Evolutionary conservation across 2,888 invertebrate species (phyloP), one percentile per base, ranked within the genome.

Genomic region (Ferrisia virgata): DNA sequence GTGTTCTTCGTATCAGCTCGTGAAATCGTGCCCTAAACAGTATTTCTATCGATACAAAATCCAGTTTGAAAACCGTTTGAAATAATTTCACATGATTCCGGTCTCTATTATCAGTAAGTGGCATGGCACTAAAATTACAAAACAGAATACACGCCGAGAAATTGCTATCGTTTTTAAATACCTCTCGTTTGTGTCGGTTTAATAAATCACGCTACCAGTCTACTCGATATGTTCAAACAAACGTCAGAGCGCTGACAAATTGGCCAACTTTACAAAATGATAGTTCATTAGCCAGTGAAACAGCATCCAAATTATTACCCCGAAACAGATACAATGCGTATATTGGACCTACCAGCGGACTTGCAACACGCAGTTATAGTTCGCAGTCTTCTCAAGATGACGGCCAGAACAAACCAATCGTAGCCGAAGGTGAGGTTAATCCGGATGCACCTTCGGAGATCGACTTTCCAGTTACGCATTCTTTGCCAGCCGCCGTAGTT

Each of bases 401-500:
- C 25, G 58, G 58, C 2, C 2, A 4, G 4, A 58, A 58, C 25
- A 58, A 58, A 25, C 25, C 58, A 1, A 58, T 58, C 0, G 25
- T 3, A 5, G 15, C 28, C 8, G 36, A 76, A 36, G 72, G 36
- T 18, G 72, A 76, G 9, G 72, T 2, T 18, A 72, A 33, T 31
- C 15, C 25, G 72, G 13, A 18, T 13, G 39, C 33, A 13, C 15
- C 58, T 6, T 22, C 84, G 0, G 79, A 79, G 18, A 22, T 79
- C 36, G 79, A 79, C 39, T 84, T 79, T 28, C 78, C 84, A 9
- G 79, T 84, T 11, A 58, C 76, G 1, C 84, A 84, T 84, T 79
- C 84, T 0, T n/a, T 84, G 28, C 84, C 84, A 31, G 96, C 96
- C 0, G 94, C 97, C 0, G 94, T 97, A 78, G 94, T 95, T 18